Evolutionary conservation across 2,888 invertebrate genomes (phyloP).

Genomic region (Acanthosepion esculentum): DNA sequence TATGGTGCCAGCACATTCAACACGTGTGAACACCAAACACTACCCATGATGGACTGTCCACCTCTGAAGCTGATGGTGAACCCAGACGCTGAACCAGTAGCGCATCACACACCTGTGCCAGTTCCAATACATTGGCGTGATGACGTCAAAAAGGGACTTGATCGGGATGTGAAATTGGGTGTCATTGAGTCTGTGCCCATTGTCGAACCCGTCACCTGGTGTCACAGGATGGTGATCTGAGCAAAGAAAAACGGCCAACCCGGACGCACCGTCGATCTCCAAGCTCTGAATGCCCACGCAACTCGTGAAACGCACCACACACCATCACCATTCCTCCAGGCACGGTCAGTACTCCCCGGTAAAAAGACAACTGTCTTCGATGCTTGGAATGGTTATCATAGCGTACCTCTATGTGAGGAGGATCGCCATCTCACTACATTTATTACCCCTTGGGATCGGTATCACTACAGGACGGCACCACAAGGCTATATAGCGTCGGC

Average conservation of each 20-base stretch:
- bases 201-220: constrained; percentile 49
- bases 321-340: constrained; percentile 57
- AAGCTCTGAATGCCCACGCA: constrained; percentile 53
- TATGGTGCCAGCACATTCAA: constrained; percentile 63
- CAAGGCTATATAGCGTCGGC: constrained; percentile 52
- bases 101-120: constrained; percentile 61
- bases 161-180: constrained; percentile 58
- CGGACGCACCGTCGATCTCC: constrained; percentile 53
- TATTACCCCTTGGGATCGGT: constrained; percentile 37
- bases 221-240: constrained; percentile 58
- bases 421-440: too few species aligned
- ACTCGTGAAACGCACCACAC: constrained; percentile 59
- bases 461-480: constrained; percentile 57
- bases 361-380: constrained; percentile 54
- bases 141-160: constrained; percentile 59
- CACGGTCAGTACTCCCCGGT: constrained; percentile 55
- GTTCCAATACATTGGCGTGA: constrained; percentile 64
- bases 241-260: constrained; percentile 51
- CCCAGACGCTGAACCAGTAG: constrained; percentile 57
- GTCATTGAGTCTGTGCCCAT: constrained; percentile 58
- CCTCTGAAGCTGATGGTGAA: constrained; percentile 59
- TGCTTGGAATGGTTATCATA: too few species aligned
- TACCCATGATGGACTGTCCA: constrained; percentile 58
- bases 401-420: too few species aligned
- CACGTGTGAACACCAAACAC: constrained; percentile 60